phyloP scores from a whole-genome alignment of 2,888 invertebrate genomes.

The Tolmerus cingulatus region DNA sequence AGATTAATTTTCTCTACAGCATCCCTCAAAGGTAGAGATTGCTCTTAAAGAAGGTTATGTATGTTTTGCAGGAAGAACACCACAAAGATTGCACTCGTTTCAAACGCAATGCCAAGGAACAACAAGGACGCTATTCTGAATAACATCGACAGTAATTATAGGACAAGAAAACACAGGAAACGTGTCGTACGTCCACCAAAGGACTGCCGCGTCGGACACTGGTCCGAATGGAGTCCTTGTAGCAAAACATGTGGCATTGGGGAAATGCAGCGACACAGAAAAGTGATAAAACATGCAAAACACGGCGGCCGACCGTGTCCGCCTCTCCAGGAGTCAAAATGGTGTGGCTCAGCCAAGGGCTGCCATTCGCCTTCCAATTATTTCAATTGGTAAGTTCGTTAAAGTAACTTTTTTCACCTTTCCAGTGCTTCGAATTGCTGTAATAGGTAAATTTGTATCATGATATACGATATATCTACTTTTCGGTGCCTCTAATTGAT shows the following conservation, averaged over 20 bases:
- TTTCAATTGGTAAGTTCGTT: conserved; percentile 69
- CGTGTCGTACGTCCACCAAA: conserved; percentile 69
- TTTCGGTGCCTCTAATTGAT: not conserved
- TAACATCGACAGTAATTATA: conserved; percentile 75
- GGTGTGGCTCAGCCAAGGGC: conserved; percentile 82
- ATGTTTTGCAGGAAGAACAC: not conserved
- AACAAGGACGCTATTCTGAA: conserved; percentile 76
- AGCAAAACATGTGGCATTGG: conserved; percentile 91
- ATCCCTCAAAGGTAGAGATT: not conserved
- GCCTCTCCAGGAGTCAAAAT: conserved; percentile 82
- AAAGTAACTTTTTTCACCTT: not conserved
- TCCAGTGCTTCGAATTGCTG: not conserved
- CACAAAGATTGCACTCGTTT: conserved; percentile 38
- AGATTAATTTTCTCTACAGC: not conserved
- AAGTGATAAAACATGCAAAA: conserved; percentile 78
- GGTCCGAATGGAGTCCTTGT: conserved; percentile 89
- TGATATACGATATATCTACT: not conserved
- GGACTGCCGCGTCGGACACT: conserved; percentile 85
- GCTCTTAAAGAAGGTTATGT: not conserved
- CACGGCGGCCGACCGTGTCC: conserved; percentile 85
- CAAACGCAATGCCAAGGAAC: conserved; percentile 64
- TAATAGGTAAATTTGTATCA: not conserved
- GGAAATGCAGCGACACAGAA: conserved; percentile 81
- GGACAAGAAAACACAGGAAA: conserved; percentile 60
- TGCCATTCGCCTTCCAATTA: conserved; percentile 69